Conservation (phyloP, 1,140 invertebrate genomes). For the Zophobas atratus region DNA sequence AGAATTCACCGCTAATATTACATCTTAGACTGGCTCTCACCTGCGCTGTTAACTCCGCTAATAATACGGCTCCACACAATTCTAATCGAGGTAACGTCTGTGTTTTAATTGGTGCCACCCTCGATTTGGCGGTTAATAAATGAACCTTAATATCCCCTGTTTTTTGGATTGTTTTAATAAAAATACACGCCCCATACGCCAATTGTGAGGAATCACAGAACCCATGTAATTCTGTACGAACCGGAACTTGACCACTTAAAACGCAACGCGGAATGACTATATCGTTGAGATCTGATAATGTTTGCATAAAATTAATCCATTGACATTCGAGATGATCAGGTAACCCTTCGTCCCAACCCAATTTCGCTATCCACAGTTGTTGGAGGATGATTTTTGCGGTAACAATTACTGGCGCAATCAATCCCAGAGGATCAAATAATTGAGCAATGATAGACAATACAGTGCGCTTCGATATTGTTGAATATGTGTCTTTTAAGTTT, state of each 20-base stretch:
- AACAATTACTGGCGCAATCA: conserved; percentile 9
- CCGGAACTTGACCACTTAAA: not conserved
- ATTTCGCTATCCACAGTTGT: not conserved
- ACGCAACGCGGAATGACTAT: not conserved
- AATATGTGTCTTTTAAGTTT: not conserved
- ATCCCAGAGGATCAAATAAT: conserved; percentile 23
- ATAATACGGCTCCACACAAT: conserved; percentile 67
- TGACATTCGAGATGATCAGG: not conserved
- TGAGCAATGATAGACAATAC: not conserved
- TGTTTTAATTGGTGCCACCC: conserved; percentile 67
- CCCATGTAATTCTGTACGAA: conserved; percentile 54
- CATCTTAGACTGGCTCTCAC: conserved; percentile 55
- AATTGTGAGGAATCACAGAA: conserved; percentile 61
- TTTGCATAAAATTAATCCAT: not conserved
- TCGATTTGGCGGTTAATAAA: conserved; percentile 61
- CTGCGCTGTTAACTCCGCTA: conserved; percentile 62
- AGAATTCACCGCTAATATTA: conserved; percentile 54
- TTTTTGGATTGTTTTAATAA: conserved; percentile 18
- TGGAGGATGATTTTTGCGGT: conserved; percentile 13
- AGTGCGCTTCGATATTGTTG: not conserved
- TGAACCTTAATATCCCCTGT: conserved; percentile 11
- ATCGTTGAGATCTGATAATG: not conserved
- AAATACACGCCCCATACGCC: conserved; percentile 59
- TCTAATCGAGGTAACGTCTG: conserved; percentile 69
- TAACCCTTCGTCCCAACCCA: conserved; percentile 10